phyloP scores from a whole-genome alignment of 92 coral and sea anemone species.

The Palythoa heliodiscus region DNA sequence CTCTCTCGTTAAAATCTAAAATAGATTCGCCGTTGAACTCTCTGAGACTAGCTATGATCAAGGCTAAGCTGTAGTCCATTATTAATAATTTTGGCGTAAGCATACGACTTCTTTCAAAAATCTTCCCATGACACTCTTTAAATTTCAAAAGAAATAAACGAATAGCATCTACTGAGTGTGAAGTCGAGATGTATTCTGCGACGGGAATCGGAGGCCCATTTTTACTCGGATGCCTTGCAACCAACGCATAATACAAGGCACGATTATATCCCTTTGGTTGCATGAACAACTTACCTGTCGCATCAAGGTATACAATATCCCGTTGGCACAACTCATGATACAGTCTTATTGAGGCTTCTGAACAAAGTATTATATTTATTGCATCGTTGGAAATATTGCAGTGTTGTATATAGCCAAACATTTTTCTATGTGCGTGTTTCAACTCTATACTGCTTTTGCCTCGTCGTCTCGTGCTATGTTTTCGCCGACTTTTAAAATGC shows the following conservation, averaged over 20 bases:
- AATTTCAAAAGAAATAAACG: background rate
- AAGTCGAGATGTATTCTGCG: conserved; percentile 4
- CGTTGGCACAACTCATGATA: conserved; percentile 34
- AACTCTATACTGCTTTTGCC: conserved; percentile 19
- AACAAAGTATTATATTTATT: conserved; percentile 41
- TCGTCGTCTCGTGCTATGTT: background rate
- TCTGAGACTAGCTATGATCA: conserved; percentile 15
- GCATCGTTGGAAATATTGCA: background rate
- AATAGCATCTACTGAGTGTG: background rate
- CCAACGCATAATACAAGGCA: conserved; percentile 19
- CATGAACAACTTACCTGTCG: conserved; percentile 43
- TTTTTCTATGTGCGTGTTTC: conserved; percentile 14
- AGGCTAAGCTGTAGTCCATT: conserved; percentile 39
- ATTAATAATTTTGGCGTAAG: background rate
- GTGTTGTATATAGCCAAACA: conserved; percentile 21
- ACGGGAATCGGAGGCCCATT: conserved; percentile 22
- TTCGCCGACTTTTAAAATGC: conserved; percentile 9
- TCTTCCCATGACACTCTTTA: conserved; percentile 1
- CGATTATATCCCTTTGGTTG: background rate
- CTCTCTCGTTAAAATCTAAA: conserved; percentile 8
- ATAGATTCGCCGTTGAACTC: conserved; percentile 31
- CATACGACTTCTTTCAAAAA: background rate
- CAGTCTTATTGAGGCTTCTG: conserved; percentile 44
- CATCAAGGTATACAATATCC: conserved; percentile 46
- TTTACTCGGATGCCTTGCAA: background rate